These are phyloP conservation scores for Siniperca knerii DNA, from an alignment of 2,113 vertebrate genomes.

Conservation along the genomic window DNA sequence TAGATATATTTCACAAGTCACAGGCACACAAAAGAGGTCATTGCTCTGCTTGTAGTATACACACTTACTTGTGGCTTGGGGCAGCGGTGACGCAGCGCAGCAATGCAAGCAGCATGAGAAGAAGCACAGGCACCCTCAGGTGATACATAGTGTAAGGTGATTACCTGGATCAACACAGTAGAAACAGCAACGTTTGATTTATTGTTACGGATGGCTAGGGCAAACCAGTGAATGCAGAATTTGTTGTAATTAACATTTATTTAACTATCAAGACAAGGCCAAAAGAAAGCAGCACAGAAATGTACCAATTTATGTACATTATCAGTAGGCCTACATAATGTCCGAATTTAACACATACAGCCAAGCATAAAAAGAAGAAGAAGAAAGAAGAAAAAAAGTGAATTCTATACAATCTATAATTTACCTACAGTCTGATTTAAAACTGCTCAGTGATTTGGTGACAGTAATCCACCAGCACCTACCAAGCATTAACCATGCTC, in stretches of 20 bases:
- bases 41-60: background rate
- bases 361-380: background rate
- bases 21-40: background rate
- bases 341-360: background rate
- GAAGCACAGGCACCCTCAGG: conserved; percentile 82
- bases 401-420: background rate
- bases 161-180: conserved; percentile 38
- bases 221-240: background rate
- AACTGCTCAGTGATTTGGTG: background rate
- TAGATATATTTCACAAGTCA: background rate
- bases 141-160: conserved; percentile 81
- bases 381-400: background rate
- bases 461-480: background rate
- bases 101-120: conserved; percentile 84
- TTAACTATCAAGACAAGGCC: background rate
- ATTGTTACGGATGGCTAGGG: background rate
- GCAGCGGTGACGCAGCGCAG: conserved; percentile 84
- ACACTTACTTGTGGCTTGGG: conserved; percentile 87
- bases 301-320: background rate
- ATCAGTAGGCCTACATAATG: background rate
- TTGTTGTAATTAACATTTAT: background rate
- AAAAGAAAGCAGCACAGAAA: background rate
- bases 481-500: background rate
- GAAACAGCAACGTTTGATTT: background rate
- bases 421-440: background rate